Percentiles rank a stretch among this genome's conserved stretches.
These are phyloP conservation scores for Rhizomys pruinosus DNA, from an alignment of 2,113 vertebrate genomes.

Conservation along the genomic window DNA sequence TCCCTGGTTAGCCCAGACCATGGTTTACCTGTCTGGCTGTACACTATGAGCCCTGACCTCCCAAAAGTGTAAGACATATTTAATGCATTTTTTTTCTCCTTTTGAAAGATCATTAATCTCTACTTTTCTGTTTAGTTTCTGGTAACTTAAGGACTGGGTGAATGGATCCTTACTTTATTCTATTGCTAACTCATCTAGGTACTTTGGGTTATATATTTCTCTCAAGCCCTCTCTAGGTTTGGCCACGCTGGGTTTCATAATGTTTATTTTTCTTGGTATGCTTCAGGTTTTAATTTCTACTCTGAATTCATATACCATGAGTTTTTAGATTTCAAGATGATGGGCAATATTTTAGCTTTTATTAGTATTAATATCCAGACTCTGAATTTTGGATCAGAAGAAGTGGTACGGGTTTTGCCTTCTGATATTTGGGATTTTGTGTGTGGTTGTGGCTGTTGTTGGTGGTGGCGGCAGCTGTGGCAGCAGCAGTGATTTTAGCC, in stretches of 20 bases:
- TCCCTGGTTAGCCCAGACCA: not conserved
- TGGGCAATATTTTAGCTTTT: not conserved
- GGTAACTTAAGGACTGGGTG: not conserved
- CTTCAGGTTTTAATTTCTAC: not conserved
- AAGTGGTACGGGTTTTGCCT: not conserved
- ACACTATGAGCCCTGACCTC: not conserved
- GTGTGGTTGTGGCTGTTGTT: too few species aligned
- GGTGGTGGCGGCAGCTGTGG: too few species aligned
- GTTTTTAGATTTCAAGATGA: constrained; percentile 26
- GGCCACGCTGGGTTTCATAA: not conserved
- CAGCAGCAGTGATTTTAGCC: too few species aligned
- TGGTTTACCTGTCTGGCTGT: not conserved
- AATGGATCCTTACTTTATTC: not conserved
- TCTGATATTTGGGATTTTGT: not conserved
- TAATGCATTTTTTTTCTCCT: not conserved
- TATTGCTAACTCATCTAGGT: not conserved
- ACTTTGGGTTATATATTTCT: not conserved
- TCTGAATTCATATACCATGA: not conserved
- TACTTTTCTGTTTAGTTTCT: constrained; percentile 23
- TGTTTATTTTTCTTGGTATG: not conserved
- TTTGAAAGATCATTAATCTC: not conserved
- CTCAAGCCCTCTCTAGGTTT: not conserved
- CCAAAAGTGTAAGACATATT: not conserved
- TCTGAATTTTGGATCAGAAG: not conserved
- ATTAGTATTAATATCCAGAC: not conserved